Percentiles rank a stretch among this genome's conserved stretches.
These are phyloP conservation scores for Bovichtus diacanthus DNA, from an alignment of 2,797 vertebrate species.

Conservation along the genomic window DNA sequence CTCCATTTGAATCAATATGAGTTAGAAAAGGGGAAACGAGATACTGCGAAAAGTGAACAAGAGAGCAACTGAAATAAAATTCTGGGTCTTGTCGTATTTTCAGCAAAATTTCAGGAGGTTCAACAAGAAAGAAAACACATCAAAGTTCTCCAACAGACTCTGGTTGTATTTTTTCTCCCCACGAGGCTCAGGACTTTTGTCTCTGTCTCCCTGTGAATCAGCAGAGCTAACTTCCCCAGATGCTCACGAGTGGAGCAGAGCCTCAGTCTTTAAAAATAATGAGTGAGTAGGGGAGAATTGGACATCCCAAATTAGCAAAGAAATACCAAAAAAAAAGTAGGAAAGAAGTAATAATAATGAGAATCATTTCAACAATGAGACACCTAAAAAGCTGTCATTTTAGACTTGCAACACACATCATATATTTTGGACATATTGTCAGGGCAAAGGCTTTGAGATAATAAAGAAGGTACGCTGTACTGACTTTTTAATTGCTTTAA, in stretches of 20 bases:
- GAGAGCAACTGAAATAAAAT: neutral
- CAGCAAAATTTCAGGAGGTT: constrained; percentile 34
- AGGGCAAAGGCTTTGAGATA: neutral
- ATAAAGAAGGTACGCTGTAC: neutral
- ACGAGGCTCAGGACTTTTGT: constrained; percentile 40
- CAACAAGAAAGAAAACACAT: constrained; percentile 27
- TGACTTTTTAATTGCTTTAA: too few relatives aligned
- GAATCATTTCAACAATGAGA: constrained; percentile 15
- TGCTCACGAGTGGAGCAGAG: constrained; percentile 24
- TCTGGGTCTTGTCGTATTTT: constrained; percentile 19
- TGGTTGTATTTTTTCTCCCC: constrained; percentile 39
- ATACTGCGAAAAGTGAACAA: neutral
- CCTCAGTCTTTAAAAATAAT: constrained; percentile 30
- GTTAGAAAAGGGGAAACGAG: constrained; percentile 29
- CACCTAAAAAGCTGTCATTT: constrained; percentile 11
- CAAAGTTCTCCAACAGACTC: constrained; percentile 46
- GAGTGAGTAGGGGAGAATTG: neutral
- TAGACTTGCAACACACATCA: neutral
- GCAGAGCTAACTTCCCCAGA: constrained; percentile 29
- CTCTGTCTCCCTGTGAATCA: constrained; percentile 43
- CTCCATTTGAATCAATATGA: constrained; percentile 31
- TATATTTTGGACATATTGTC: neutral
- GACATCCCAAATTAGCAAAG: constrained; percentile 27
- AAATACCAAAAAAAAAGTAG: constrained; percentile 6
- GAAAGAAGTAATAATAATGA: neutral